Base-by-base conservation (phyloP, 2,113 vertebrate genomes). In the Stercorarius parasiticus region DNA sequence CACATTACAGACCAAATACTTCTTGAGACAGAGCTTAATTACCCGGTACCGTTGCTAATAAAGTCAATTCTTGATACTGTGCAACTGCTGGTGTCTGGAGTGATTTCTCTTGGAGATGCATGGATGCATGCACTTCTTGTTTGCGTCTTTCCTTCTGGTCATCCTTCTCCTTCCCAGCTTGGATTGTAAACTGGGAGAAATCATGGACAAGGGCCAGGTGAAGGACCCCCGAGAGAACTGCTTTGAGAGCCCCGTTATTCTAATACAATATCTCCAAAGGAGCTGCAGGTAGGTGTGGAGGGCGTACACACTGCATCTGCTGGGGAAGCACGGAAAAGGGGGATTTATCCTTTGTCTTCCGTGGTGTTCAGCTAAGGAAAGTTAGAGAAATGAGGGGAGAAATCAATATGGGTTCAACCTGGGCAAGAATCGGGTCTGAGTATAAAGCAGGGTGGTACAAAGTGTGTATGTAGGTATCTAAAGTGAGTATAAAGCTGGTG, bases 41-140 rank as follows among this genome's bases (percentile, higher is more conserved):
- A 32, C 55, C 50, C 7, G 3, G 10, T 90, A 58, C 42, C 0
- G 0, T 23, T 55, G 45, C 58, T 90, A 96, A 97, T 95, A 93
- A 97, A 97, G 34, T 62, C n/a, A 47, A 69, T 88, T 93, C 67
- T 73, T 74, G 72, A 64, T 91, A 21, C 65, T 72, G 40, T 73
- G 19, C 59, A 59, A 14, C 29, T 88, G 69, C 77, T 93, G 73
- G 34, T 92, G 70, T 49, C 58, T 64, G 38, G 52, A 73, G 32
- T 70, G 58, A 34, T 89, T 84, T 88, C 66, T 83, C 49, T 38
- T 42, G 50, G 72, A 83, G 47, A 7, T 5, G 18, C 52, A 30
- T 11, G 11, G 49, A 27, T 72, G 52, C 30, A 4, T 59, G 59
- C 18, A 19, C 29, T 27, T 74, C 11, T 9, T 56, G 29, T 40